Evolutionary conservation across 2,888 invertebrate species (phyloP), one percentile per base, ranked within the genome.

Genomic region (Rhagophthalmus giganteus): DNA sequence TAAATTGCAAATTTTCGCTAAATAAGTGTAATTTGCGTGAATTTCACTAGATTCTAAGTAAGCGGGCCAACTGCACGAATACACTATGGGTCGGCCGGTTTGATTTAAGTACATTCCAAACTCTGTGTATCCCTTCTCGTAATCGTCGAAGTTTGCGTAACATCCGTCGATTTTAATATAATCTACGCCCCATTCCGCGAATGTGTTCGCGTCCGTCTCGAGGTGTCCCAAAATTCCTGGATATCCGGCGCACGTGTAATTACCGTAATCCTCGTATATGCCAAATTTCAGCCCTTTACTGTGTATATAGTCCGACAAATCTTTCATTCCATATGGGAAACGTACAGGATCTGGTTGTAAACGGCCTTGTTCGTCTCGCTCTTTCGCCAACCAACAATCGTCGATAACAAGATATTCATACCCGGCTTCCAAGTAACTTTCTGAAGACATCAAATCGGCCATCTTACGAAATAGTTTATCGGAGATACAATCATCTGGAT

Each of bases 1-100:
- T 53, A 84, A 61, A 64, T 85, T 84, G 64, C 84, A 85, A 59
- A 78, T 72, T 48, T 79, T 64, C 0, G 78, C 75, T 46, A 84
- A 76, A 0, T 75, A 69, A 1, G 71, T 66, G 65, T 82, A 84
- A 64, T 84, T 71, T 0, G 81, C 79, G 79, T 81, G 63, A n/a
- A 73, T 75, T 4, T 76, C 66, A 38, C 76, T 72, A 38, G 73
- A 78, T 46, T 80, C 78, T 66, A 82, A 80, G 65, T 90, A 90
- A 2, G 84, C 85, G 0, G 90, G 90, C 87, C 88, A 90, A 63
- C 86, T 86, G 73, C 90, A 90, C 0, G 87, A 87, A 67, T 85
- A 90, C 0, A 88, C 76, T 55, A 90, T 87, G 0, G 82, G 81
- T 9, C 88, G 78, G 7, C 86, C 86, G 20, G 86, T 86, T 48